Evolutionary conservation across 2,888 invertebrate species (phyloP).

Genomic region (Acanthosepion pharaonis): DNA sequence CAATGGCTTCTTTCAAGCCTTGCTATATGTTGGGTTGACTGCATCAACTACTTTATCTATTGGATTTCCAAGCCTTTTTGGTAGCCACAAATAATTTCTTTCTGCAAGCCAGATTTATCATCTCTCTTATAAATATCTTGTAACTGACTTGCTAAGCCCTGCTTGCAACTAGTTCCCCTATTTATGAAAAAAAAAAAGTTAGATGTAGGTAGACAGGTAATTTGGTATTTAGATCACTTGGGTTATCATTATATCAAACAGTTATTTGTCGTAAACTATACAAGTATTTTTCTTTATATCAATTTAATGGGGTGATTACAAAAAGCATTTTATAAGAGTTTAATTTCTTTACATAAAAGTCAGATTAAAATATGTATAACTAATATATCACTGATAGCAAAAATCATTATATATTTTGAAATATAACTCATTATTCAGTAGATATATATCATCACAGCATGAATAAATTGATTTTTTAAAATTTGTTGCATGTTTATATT

Average conservation of each 20-base stretch:
- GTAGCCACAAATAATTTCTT: not conserved
- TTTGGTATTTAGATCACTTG: not conserved
- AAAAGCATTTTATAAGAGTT: not conserved
- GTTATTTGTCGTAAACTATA: not conserved
- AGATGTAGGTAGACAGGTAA: not conserved
- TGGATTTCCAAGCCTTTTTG: slow-evolving; percentile 6
- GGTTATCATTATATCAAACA: not conserved
- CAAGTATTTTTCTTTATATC: not conserved
- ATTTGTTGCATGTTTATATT: too few relatives aligned
- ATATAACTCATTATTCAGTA: not conserved
- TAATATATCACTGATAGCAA: not conserved
- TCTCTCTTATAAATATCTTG: slow-evolving; percentile 18
- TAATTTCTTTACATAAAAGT: not conserved
- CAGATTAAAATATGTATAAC: not conserved
- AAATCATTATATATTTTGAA: not conserved
- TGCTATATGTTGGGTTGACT: not conserved
- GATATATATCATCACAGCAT: not conserved
- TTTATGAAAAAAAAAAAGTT: not conserved
- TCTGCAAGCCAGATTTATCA: not conserved
- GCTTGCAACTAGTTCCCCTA: not conserved
- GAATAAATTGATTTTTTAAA: too few relatives aligned
- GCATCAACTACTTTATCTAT: slow-evolving; percentile 7
- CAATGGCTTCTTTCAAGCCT: slow-evolving; percentile 14
- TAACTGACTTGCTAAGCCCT: not conserved
- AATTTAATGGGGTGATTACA: not conserved